Conservation (phyloP, 2,888 invertebrate species). For the Ochropleura plecta region DNA sequence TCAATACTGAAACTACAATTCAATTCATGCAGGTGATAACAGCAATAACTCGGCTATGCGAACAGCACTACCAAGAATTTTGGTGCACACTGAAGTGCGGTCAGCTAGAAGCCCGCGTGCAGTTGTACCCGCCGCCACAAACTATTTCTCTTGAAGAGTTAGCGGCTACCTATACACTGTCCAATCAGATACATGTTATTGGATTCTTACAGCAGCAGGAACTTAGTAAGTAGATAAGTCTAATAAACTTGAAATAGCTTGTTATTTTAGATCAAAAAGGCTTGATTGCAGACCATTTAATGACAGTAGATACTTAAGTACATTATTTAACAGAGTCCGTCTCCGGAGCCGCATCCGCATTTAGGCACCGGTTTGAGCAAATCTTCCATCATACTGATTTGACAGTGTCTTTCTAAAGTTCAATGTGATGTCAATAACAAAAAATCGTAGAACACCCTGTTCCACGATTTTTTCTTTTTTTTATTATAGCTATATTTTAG, state of each 20-base stretch:
- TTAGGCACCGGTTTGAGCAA: background rate
- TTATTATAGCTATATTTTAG: background rate
- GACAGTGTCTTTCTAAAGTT: background rate
- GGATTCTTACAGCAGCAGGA: constrained; percentile 97
- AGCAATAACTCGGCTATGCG: constrained; percentile 83
- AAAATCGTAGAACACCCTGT: no score
- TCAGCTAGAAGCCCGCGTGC: constrained; percentile 84
- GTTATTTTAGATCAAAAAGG: background rate
- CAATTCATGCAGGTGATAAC: constrained; percentile 76
- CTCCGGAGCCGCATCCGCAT: background rate
- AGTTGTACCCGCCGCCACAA: constrained; percentile 87
- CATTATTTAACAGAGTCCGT: no score
- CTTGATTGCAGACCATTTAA: background rate
- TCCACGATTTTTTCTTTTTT: background rate
- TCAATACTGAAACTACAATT: background rate
- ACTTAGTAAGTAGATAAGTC: constrained; percentile 86
- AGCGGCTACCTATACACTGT: constrained; percentile 90
- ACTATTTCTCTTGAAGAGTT: constrained; percentile 92
- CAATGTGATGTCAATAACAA: background rate
- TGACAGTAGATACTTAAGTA: background rate
- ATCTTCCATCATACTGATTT: background rate
- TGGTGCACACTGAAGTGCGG: constrained; percentile 88
- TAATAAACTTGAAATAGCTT: background rate
- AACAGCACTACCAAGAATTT: constrained; percentile 86
- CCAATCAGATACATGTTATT: constrained; percentile 94